phyloP scores from a whole-genome alignment of 2,888 invertebrate genomes.

The Caenorhabditis sp. region DNA sequence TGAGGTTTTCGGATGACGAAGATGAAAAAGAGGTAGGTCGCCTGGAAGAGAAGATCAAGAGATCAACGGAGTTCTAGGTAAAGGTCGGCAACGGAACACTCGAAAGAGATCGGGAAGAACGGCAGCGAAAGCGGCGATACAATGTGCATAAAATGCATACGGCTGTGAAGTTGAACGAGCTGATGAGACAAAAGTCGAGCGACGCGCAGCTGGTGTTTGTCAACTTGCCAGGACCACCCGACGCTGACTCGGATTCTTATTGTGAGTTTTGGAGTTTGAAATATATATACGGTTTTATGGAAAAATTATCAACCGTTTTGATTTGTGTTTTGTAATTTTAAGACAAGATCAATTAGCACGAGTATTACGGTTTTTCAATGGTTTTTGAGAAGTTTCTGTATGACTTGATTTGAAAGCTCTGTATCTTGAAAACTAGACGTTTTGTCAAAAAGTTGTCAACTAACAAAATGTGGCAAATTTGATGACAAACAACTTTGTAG shows the following conservation, averaged over 20 bases:
- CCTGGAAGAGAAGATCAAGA: too few relatives aligned
- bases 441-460: too few relatives aligned
- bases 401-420: too few relatives aligned
- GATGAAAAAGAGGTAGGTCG: constrained; percentile 61
- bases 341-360: too few relatives aligned
- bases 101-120: constrained; percentile 58
- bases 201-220: constrained; percentile 98
- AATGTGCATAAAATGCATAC: constrained; percentile 99
- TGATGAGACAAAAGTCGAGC: constrained; percentile 96
- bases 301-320: too few relatives aligned
- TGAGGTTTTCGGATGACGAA: constrained; percentile 68
- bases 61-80: too few relatives aligned
- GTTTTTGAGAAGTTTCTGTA: too few relatives aligned
- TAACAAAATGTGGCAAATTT: not conserved
- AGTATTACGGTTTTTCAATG: too few relatives aligned
- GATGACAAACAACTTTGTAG: not conserved
- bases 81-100: constrained; percentile 62
- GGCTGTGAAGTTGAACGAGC: constrained; percentile 98
- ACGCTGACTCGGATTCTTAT: constrained; percentile 77
- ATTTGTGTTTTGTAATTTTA: too few relatives aligned
- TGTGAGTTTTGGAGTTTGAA: constrained; percentile 73
- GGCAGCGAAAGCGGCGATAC: constrained; percentile 71
- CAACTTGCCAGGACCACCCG: constrained; percentile 96
- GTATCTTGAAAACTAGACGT: too few relatives aligned
- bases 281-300: not conserved